Evolutionary conservation across 2,888 invertebrate species (phyloP).

Genomic region (Gymnoscelis rufifasciata): DNA sequence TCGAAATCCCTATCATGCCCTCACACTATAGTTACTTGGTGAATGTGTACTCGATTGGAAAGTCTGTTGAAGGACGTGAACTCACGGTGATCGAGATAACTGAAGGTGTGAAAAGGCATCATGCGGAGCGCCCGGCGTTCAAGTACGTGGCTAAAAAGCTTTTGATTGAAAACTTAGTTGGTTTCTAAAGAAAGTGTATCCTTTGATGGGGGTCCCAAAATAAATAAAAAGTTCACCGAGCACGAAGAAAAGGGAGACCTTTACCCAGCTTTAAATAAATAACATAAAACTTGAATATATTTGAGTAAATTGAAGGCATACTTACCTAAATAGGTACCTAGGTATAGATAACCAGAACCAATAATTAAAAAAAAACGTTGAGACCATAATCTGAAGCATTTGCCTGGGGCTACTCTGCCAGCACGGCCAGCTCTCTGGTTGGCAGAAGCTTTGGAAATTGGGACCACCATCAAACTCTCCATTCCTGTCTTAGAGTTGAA

Average conservation of each 20-base stretch:
- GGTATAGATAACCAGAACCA: too few species aligned
- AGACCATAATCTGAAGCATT: constrained; percentile 98
- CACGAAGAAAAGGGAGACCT: too few species aligned
- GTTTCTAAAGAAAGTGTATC: too few species aligned
- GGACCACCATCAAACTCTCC: constrained; percentile 99
- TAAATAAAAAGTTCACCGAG: too few species aligned
- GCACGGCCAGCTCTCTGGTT: constrained; percentile 98
- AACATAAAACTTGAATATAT: too few species aligned
- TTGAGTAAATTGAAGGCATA: too few species aligned
- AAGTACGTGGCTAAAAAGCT: constrained; percentile 98
- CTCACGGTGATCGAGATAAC: constrained; percentile 90
- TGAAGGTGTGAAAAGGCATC: constrained; percentile 78
- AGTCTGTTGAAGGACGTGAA: constrained; percentile 88
- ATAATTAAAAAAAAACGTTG: too few species aligned
- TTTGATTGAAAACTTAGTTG: too few species aligned
- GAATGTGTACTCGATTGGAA: constrained; percentile 87
- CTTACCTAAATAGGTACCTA: too few species aligned
- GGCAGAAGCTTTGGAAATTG: constrained; percentile 98
- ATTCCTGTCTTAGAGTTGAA: constrained; percentile 98
- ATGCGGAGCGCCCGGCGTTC: constrained; percentile 89
- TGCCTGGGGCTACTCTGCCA: constrained; percentile 97
- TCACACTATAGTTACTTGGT: constrained; percentile 64
- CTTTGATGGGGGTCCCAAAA: too few species aligned
- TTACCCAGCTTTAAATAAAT: too few species aligned
- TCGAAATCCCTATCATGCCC: neutral